A percentile compares a stretch with the other conserved stretches of the same genome.
Evolutionary conservation across 1,140 invertebrate genomes (phyloP).

Genomic region (Ceratosolen solmsi): DNA sequence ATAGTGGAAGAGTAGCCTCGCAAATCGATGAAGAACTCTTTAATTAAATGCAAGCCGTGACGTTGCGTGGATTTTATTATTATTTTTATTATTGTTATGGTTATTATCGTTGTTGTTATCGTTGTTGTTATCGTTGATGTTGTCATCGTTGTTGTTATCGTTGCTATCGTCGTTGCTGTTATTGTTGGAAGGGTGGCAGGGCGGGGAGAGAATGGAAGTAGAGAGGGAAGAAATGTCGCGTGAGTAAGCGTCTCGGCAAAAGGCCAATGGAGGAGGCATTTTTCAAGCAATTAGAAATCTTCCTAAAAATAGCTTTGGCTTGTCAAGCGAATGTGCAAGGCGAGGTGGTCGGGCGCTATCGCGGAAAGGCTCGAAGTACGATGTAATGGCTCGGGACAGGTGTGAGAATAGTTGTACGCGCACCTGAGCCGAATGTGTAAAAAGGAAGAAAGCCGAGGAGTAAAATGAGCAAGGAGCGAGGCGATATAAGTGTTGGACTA

Average conservation of each 20-base stretch:
- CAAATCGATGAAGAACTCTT: background rate
- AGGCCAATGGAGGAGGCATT: background rate
- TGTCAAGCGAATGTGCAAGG: background rate
- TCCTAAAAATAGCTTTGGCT: background rate
- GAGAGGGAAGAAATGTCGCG: too few relatives aligned
- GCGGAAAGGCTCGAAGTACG: background rate
- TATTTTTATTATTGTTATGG: too few relatives aligned
- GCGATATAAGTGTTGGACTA: slow-evolving; percentile 58
- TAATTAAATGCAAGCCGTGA: background rate
- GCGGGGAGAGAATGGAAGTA: too few relatives aligned
- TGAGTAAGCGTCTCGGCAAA: too few relatives aligned
- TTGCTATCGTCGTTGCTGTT: too few relatives aligned
- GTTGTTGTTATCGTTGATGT: too few relatives aligned
- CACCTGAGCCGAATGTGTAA: background rate
- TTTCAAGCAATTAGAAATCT: background rate
- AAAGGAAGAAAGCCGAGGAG: slow-evolving; percentile 11
- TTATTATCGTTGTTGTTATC: too few relatives aligned
- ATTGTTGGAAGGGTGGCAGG: too few relatives aligned
- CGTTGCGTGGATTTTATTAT: too few relatives aligned
- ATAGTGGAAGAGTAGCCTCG: background rate
- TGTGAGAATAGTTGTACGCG: slow-evolving; percentile 18
- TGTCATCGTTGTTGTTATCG: too few relatives aligned
- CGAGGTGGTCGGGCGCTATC: background rate
- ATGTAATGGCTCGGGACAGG: slow-evolving; percentile 34
- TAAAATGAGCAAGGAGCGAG: slow-evolving; percentile 38